Evolutionary conservation across 2,888 invertebrate genomes (phyloP).

Genomic region (Macrophya alboannulata): DNA sequence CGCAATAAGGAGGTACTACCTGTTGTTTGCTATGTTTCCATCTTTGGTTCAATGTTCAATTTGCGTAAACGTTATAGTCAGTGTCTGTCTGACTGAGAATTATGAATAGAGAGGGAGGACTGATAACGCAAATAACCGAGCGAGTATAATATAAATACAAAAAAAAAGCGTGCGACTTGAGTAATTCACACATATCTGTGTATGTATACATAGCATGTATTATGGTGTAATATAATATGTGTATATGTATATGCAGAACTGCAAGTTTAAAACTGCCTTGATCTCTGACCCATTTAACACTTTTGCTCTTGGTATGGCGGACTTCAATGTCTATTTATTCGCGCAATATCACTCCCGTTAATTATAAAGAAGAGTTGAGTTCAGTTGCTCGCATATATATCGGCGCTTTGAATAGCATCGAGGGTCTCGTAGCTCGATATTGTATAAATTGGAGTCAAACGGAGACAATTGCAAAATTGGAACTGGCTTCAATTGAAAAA

Average conservation of each 20-base stretch:
- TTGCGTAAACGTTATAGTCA: not conserved
- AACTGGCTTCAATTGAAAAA: constrained; percentile 71
- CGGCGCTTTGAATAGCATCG: constrained; percentile 8
- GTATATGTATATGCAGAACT: not conserved
- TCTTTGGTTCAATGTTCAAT: constrained; percentile 6
- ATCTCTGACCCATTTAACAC: constrained; percentile 38
- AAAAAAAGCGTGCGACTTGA: not conserved
- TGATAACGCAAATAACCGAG: not conserved
- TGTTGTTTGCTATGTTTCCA: not conserved
- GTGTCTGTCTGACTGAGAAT: not conserved
- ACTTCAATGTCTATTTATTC: constrained; percentile 18
- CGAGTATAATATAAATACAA: not conserved
- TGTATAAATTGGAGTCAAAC: constrained; percentile 70
- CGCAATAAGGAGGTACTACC: not conserved
- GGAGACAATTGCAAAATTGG: constrained; percentile 69
- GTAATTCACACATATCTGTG: not conserved
- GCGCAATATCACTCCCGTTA: constrained; percentile 23
- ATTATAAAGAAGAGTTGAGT: constrained; percentile 21
- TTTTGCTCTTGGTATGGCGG: not conserved
- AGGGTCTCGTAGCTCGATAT: constrained; percentile 26
- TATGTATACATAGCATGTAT: not conserved
- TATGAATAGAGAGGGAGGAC: not conserved
- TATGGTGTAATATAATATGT: not conserved
- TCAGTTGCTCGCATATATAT: constrained; percentile 18
- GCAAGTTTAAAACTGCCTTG: constrained; percentile 20